These are phyloP conservation scores for Lissocephala sabroskyi DNA, from an alignment of 2,888 invertebrate species.

Conservation along the genomic window DNA sequence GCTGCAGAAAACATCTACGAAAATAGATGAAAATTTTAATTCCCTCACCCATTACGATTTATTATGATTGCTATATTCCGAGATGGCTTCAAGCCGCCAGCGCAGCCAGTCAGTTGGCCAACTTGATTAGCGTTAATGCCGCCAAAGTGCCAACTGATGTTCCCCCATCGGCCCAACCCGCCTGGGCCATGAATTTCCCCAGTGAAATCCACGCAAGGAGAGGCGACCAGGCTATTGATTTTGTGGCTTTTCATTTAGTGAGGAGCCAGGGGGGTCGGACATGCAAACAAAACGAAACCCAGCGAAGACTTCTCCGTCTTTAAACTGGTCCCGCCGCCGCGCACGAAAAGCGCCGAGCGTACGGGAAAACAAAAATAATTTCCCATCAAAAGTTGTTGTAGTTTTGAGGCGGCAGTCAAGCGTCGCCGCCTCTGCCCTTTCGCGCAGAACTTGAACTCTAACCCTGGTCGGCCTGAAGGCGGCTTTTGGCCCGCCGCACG, in stretches of 20 bases:
- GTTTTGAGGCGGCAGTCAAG: constrained; percentile 20
- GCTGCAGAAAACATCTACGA: too few species aligned
- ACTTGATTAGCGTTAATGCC: constrained; percentile 45
- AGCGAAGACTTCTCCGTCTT: too few species aligned
- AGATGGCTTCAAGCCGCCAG: too few species aligned
- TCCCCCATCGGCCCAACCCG: constrained; percentile 17
- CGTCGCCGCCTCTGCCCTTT: constrained; percentile 21
- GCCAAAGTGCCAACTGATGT: constrained; percentile 10
- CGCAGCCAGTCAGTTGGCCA: constrained; percentile 13
- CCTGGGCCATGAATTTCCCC: constrained; percentile 27
- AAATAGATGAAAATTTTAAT: constrained; percentile 19
- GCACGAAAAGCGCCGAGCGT: constrained; percentile 19
- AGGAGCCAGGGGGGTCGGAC: too few species aligned
- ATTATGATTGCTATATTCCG: constrained; percentile 49
- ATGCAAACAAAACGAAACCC: constrained; percentile 15
- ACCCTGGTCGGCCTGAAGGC: constrained; percentile 26
- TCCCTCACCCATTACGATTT: constrained; percentile 48
- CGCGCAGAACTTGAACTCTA: constrained; percentile 52
- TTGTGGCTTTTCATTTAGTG: constrained; percentile 37
- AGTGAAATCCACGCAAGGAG: constrained; percentile 42
- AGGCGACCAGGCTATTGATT: constrained; percentile 40
- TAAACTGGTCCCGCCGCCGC: constrained; percentile 31
- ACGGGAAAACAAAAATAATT: constrained; percentile 20
- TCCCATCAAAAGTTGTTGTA: constrained; percentile 37
- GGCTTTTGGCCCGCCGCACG: too few species aligned